These are phyloP conservation scores for Crotalus viridis DNA, from an alignment of 2,113 vertebrate genomes.

Conservation along the genomic window DNA sequence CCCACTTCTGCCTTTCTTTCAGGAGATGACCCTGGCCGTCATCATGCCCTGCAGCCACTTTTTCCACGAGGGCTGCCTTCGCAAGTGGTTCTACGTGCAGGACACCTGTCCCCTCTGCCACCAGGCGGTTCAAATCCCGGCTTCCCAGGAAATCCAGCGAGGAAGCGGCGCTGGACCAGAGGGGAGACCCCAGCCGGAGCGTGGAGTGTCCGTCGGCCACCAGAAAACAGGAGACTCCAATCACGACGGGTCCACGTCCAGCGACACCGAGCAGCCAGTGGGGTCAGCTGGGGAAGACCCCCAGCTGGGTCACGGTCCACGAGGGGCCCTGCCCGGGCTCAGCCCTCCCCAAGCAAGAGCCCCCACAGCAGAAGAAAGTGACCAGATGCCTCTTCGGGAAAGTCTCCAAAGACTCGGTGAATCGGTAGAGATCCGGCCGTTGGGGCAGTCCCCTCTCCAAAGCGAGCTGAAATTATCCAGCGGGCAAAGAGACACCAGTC, in stretches of 20 bases:
- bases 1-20: not conserved
- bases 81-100: slow-evolving; percentile 86
- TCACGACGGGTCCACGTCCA: fast-evolving
- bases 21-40: slow-evolving; percentile 83
- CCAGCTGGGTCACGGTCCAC: fast-evolving
- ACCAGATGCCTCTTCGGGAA: fast-evolving
- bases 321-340: fast-evolving
- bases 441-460: not conserved
- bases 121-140: slow-evolving; percentile 59
- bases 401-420: fast-evolving
- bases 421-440: not conserved
- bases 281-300: fast-evolving
- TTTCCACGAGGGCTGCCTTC: slow-evolving; percentile 82
- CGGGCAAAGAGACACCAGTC: fast-evolving
- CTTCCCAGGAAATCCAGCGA: fast-evolving
- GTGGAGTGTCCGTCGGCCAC: fast-evolving
- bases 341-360: fast-evolving
- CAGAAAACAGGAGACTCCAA: fast-evolving
- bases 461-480: fast-evolving
- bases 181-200: fast-evolving
- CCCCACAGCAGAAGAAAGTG: fast-evolving
- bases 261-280: not conserved
- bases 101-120: slow-evolving; percentile 88
- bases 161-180: fast-evolving
- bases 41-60: slow-evolving; percentile 81